phyloP scores from a whole-genome alignment of 2,888 invertebrate species.

The Chymomyza amoena region DNA sequence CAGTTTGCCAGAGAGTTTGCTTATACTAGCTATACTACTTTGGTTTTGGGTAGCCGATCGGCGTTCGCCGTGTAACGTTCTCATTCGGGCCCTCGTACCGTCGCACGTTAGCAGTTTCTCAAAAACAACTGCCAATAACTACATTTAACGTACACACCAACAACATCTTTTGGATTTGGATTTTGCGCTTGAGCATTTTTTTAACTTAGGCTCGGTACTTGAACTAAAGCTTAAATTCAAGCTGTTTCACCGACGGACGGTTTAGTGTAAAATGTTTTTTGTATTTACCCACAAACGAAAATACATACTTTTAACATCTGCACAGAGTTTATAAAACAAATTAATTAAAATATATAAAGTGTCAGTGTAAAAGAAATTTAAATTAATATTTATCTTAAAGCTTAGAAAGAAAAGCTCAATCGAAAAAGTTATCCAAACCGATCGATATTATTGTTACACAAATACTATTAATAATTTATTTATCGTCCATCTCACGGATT shows the following conservation, averaged over 20 bases:
- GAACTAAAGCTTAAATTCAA: not conserved
- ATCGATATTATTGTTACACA: not conserved
- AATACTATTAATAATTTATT: not conserved
- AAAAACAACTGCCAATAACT: slow-evolving; percentile 12
- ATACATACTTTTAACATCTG: not conserved
- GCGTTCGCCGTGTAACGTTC: not conserved
- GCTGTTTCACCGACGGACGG: not conserved
- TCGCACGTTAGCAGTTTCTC: slow-evolving; percentile 42
- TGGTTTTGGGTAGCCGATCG: not conserved
- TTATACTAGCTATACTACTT: slow-evolving; percentile 1
- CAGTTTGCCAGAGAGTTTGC: slow-evolving; percentile 18
- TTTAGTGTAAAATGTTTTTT: not conserved
- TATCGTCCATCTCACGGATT: not conserved
- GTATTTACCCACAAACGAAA: not conserved
- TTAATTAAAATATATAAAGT: not conserved
- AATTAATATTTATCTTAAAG: not conserved
- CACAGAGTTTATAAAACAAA: not conserved
- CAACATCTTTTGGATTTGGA: not conserved
- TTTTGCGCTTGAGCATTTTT: not conserved
- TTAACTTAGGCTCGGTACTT: not conserved
- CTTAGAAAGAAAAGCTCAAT: not conserved
- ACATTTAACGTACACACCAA: not conserved
- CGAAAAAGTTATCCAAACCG: not conserved
- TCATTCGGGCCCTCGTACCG: slow-evolving; percentile 29
- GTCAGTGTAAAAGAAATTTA: not conserved